Percentiles rank a stretch among this genome's conserved stretches.
Conservation (phyloP, 1,140 invertebrate species). For the Papilio machaon region DNA sequence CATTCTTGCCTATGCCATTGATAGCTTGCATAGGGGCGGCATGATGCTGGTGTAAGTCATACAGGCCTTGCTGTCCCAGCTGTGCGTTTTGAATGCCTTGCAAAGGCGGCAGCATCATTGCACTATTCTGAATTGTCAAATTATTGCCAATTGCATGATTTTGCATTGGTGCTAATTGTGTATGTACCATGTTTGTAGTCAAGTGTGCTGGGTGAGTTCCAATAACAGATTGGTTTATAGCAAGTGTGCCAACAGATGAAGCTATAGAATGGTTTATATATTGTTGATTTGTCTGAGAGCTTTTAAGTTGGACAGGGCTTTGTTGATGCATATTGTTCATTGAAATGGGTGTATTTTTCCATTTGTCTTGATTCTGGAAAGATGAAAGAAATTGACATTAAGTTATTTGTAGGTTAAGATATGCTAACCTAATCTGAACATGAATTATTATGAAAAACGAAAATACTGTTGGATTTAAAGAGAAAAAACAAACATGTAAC, state of each 20-base stretch:
- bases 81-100: constrained; percentile 78
- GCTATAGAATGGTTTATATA: constrained; percentile 82
- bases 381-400: constrained; percentile 45
- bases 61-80: constrained; percentile 78
- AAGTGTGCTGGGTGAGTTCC: constrained; percentile 76
- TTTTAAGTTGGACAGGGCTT: constrained; percentile 70
- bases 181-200: constrained; percentile 79
- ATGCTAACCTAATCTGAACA: background rate
- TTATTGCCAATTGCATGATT: constrained; percentile 75
- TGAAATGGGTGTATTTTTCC: constrained; percentile 83
- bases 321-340: constrained; percentile 77
- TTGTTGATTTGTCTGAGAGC: constrained; percentile 83
- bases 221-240: constrained; percentile 84
- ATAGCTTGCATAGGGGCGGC: constrained; percentile 79
- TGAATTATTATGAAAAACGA: background rate
- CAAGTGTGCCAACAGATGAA: constrained; percentile 82
- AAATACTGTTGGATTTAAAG: background rate
- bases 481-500: constrained; percentile 4
- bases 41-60: constrained; percentile 83
- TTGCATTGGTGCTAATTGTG: constrained; percentile 77
- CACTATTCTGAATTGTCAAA: constrained; percentile 72
- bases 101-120: constrained; percentile 74
- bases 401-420: constrained; percentile 12
- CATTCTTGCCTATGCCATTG: constrained; percentile 83
- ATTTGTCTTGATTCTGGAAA: constrained; percentile 88